Conservation (phyloP, 1,140 invertebrate species). For the Brachionus angularis region DNA sequence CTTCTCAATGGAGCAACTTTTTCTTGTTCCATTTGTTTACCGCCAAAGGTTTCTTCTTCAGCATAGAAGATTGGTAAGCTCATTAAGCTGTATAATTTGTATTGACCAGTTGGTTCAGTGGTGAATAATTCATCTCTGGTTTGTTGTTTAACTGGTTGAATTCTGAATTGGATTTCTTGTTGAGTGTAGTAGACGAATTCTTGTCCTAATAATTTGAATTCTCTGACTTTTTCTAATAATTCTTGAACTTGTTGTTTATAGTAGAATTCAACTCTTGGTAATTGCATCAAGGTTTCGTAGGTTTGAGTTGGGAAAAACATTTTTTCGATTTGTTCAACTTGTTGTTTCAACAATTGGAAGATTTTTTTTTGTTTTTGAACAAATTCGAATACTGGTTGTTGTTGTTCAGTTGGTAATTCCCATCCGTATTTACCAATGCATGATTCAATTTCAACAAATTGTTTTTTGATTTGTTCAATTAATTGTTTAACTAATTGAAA, state of each 20-base stretch:
- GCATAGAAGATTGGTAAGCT: slow-evolving; percentile 16
- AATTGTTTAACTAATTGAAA: slow-evolving; percentile 16
- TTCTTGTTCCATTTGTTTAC: neutral
- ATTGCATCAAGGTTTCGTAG: neutral
- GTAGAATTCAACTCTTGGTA: neutral
- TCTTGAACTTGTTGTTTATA: slow-evolving; percentile 3
- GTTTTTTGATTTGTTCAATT: slow-evolving; percentile 28
- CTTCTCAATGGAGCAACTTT: slow-evolving; percentile 21
- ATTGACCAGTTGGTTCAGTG: too few species aligned
- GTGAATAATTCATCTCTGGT: too few species aligned
- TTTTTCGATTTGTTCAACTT: slow-evolving; percentile 23
- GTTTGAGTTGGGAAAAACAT: neutral
- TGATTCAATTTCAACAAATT: slow-evolving; percentile 20
- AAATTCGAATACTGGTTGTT: too few species aligned
- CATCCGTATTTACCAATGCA: neutral
- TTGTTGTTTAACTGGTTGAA: neutral
- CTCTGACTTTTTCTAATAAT: slow-evolving; percentile 1
- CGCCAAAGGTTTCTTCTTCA: slow-evolving; percentile 21
- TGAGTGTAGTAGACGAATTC: slow-evolving; percentile 10
- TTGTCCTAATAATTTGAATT: slow-evolving; percentile 18
- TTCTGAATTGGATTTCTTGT: too few species aligned
- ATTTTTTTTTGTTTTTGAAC: slow-evolving; percentile 5
- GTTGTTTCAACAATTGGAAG: slow-evolving; percentile 18
- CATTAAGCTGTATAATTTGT: slow-evolving; percentile 23
- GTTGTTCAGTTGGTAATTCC: neutral